Base-by-base conservation (phyloP, 2,113 vertebrate genomes). In the Herpetotheres cachinnans region DNA sequence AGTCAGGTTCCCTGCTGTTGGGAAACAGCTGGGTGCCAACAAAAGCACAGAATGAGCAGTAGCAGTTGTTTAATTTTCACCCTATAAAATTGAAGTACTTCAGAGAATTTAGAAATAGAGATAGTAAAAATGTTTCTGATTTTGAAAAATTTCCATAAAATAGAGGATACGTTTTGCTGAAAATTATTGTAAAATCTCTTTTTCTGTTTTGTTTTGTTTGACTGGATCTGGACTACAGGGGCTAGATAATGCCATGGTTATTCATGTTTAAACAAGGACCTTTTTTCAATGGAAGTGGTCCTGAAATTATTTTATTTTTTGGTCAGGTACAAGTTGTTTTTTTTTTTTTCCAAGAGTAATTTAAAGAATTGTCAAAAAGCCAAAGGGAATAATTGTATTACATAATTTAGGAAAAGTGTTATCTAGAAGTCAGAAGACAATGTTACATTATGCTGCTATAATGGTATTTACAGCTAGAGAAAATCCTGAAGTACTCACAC, bases 161-260 rank as follows among this genome's bases (percentile, higher is more conserved):
- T 40, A 63, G 0, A 9, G 21, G 11, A 21, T 25, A 52, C 0
- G 0, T 36, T 92, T 87, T 22, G 3, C 11, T 61, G 30, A 79
- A 76, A 92, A 69, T 52, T 47, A 16, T 27, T 65, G 7, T 56
- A 44, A 88, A 82, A 85, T 4, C 5, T 36, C 4, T 47, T 59
- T 27, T 42, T 30, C 49, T 76, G 5, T 36, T 92, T 71, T 40
- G 11, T 19, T 81, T 89, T 70, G 4, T 69, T 86, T 91, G 25
- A n/a, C 9, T 63, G 13, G 10, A 7, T 89, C 32, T 71, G n/a
- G 38, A 40, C 32, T 59, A 16, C 34, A 63, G 26, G 13, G 19
- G 3, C 8, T 65, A 40, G 16, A 44, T 36, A 72, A 65, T 56
- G 40, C 6, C 7, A 36, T 47, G 4, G 4, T 32, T 63, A 47